Evolutionary conservation across 2,888 invertebrate species (phyloP), one percentile per base, ranked within the genome.

Genomic region (Zeuzera pyrina): DNA sequence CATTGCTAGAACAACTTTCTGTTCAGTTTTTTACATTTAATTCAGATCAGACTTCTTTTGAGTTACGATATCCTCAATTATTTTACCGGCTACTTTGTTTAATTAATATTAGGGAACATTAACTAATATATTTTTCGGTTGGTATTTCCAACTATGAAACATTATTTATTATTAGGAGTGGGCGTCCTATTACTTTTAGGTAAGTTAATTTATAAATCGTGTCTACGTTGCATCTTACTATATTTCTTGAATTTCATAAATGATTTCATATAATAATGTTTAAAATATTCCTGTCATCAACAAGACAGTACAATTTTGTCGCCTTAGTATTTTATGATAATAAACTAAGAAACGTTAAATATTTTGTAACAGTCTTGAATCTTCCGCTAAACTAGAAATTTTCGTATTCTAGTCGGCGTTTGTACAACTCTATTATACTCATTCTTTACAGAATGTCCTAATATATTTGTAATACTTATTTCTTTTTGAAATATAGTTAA

Each of bases 121-220:
- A 25, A 6, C 8, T 19, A 19, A 25, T 3, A 2, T 1, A 25
- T 8, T 12, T n/a, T 11, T 22, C 26, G 15, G 24, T 26, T 16
- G 10, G 34, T 34, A 31, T 39, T 30, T 31, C 35, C 35, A 38
- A 47, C 39, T 41, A 78, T 85, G 85, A 84, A 78, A 51, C 67
- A 70, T 52, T 56, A 67, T 41, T 44, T 78, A 35, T 55, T 77
- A 47, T 43, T 76, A 43, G 55, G 67, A 31, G 45, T 74, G 39
- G 63, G 68, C 45, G 43, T 76, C 50, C 61, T 85, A 49, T 55
- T 79, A 29, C 50, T 84, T 24, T 52, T 76, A 60, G 84, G 84
- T 85, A 53, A 69, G 52, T 37, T 24, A n/a, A 10, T 24, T 4
- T 24, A 1, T 10, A 24, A n/a, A 24, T 19, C 19, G 19, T 19